Percentiles rank a stretch among this genome's conserved stretches.
Conservation (phyloP, 2,797 vertebrate genomes). For the Chelon labrosus region DNA sequence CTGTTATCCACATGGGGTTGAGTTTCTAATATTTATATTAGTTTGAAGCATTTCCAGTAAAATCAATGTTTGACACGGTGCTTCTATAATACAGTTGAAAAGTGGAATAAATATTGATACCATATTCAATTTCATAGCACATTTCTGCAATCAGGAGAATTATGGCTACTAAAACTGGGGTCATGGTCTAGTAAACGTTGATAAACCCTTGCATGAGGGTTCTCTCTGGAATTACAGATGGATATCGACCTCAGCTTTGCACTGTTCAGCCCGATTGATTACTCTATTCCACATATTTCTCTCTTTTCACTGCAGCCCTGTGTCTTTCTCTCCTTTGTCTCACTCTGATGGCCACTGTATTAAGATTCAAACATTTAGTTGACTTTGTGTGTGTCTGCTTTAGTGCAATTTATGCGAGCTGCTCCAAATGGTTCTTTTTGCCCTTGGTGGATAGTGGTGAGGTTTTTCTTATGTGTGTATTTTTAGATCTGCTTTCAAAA, state of each 20-base stretch:
- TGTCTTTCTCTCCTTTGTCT: constrained; percentile 25
- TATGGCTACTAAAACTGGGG: constrained; percentile 22
- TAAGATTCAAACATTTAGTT: constrained; percentile 22
- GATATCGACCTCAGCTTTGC: constrained; percentile 38
- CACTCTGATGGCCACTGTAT: constrained; percentile 10
- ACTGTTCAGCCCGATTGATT: constrained; percentile 37
- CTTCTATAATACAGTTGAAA: constrained; percentile 20
- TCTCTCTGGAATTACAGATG: constrained; percentile 44
- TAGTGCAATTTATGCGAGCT: not conserved
- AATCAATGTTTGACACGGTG: not conserved
- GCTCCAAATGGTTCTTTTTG: not conserved
- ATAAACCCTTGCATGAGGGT: constrained; percentile 24
- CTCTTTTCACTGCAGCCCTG: constrained; percentile 24
- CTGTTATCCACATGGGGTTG: not conserved
- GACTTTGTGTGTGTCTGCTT: constrained; percentile 17
- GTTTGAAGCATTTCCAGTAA: not conserved
- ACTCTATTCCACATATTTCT: constrained; percentile 30
- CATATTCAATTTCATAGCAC: constrained; percentile 48
- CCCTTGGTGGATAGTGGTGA: not conserved
- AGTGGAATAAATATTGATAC: constrained; percentile 30
- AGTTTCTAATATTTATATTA: constrained; percentile 4
- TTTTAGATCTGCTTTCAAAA: constrained; percentile 39
- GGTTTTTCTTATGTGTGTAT: not conserved
- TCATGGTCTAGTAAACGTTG: constrained; percentile 52
- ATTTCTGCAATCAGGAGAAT: constrained; percentile 43